phyloP scores from a whole-genome alignment of 2,797 vertebrate genomes.

The Sarcophilus harrisii region DNA sequence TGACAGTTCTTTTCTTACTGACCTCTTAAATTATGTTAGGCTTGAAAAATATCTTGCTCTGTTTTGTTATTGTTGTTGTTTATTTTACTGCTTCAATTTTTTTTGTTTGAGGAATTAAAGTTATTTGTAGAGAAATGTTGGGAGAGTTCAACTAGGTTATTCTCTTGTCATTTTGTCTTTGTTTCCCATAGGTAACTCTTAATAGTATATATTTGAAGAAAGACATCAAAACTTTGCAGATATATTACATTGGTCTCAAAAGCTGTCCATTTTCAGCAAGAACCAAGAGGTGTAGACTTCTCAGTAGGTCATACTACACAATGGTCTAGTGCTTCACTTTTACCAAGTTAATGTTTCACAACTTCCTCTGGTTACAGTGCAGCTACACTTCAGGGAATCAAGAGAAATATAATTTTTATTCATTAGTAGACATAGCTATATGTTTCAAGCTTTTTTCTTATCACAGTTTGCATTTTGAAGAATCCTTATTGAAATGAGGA shows the following conservation, averaged over 20 bases:
- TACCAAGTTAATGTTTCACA: neutral
- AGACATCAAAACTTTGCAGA: constrained; percentile 1
- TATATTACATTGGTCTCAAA: neutral
- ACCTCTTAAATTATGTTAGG: neutral
- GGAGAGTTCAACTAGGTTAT: neutral
- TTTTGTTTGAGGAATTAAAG: neutral
- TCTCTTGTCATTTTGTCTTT: neutral
- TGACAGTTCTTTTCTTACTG: neutral
- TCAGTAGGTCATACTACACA: neutral
- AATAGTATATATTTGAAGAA: neutral
- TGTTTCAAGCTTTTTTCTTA: neutral
- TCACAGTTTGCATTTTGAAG: neutral
- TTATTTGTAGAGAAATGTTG: neutral
- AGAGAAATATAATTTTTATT: neutral
- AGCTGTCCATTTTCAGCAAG: constrained; percentile 1
- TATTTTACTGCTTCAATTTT: neutral
- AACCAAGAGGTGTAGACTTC: constrained; percentile 12
- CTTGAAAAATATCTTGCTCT: neutral
- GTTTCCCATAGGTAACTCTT: neutral
- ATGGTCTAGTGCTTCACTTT: neutral
- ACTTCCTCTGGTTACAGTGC: constrained; percentile 16
- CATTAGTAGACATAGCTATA: neutral
- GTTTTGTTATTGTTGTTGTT: neutral
- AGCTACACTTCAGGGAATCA: neutral
- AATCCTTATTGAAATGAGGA: neutral